Conservation (phyloP, 2,888 invertebrate genomes). For the Anticlea derivata region DNA sequence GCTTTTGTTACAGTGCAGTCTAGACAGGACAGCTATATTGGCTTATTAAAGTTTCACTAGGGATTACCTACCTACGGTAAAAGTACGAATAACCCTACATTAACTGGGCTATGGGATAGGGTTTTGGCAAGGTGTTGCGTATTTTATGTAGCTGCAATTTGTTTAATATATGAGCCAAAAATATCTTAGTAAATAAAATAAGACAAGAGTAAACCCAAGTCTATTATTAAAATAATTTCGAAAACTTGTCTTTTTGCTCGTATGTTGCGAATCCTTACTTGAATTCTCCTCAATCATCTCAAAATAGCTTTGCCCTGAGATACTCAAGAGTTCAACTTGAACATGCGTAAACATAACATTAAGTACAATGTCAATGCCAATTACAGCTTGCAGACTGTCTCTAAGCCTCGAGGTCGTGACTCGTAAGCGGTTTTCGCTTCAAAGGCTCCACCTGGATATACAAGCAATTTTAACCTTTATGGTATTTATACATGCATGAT, state of each 20-base stretch:
- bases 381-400: conserved; percentile 47
- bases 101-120: neutral
- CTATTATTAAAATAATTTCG: no score
- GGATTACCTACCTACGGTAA: neutral
- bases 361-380: conserved; percentile 61
- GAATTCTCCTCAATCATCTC: conserved; percentile 18
- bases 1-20: conserved; percentile 43
- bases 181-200: no score
- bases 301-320: conserved; percentile 23
- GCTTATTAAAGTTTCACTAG: conserved; percentile 27
- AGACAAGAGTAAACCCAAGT: no score
- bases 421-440: conserved; percentile 34
- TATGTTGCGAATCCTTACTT: conserved; percentile 10
- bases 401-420: conserved; percentile 51
- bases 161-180: no score
- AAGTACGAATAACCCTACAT: conserved; percentile 4
- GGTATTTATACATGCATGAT: neutral
- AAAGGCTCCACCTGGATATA: conserved; percentile 37
- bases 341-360: conserved; percentile 40
- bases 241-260: neutral
- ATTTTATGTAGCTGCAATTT: neutral
- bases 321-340: conserved; percentile 16
- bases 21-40: conserved; percentile 40
- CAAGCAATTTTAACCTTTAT: conserved; percentile 33
- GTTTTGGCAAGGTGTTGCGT: conserved; percentile 5